Percentiles rank a stretch among this genome's conserved stretches.
Evolutionary conservation across 2,113 vertebrate species (phyloP).

Genomic region (Rhabdornis inornatus): DNA sequence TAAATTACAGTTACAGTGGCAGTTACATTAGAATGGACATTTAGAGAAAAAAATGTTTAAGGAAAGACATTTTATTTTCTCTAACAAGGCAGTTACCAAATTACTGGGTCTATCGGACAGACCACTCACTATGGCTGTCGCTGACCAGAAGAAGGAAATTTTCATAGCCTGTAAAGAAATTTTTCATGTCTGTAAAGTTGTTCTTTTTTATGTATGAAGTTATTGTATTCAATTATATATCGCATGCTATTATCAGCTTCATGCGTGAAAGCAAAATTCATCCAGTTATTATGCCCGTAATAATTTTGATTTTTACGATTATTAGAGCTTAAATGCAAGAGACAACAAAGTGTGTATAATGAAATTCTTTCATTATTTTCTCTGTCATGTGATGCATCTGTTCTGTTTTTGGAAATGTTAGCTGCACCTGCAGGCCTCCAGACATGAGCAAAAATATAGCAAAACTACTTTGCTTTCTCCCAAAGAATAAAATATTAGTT

Average conservation of each 20-base stretch:
- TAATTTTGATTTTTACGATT: not conserved
- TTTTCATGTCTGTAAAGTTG: not conserved
- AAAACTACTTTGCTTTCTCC: not conserved
- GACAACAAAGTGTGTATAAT: not conserved
- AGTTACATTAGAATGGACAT: not conserved
- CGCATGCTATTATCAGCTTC: not conserved
- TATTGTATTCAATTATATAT: not conserved
- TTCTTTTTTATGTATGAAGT: not conserved
- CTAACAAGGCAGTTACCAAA: not conserved
- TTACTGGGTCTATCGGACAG: constrained; percentile 16
- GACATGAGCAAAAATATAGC: accelerated
- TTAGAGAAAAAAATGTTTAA: constrained; percentile 21
- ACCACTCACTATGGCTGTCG: not conserved
- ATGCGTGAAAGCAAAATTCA: not conserved
- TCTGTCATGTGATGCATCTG: not conserved
- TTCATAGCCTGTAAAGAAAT: not conserved
- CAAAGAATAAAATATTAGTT: not conserved
- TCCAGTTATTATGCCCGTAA: not conserved
- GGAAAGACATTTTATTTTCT: constrained; percentile 22
- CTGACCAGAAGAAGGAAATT: constrained; percentile 17
- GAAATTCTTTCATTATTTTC: not conserved
- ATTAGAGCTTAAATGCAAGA: not conserved
- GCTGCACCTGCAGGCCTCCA: not conserved
- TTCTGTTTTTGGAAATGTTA: not conserved
- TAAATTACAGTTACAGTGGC: not conserved